A percentile compares a stretch with the other conserved stretches of the same genome.
phyloP scores from a whole-genome alignment of 2,113 vertebrate genomes.

The Prionailurus bengalensis region DNA sequence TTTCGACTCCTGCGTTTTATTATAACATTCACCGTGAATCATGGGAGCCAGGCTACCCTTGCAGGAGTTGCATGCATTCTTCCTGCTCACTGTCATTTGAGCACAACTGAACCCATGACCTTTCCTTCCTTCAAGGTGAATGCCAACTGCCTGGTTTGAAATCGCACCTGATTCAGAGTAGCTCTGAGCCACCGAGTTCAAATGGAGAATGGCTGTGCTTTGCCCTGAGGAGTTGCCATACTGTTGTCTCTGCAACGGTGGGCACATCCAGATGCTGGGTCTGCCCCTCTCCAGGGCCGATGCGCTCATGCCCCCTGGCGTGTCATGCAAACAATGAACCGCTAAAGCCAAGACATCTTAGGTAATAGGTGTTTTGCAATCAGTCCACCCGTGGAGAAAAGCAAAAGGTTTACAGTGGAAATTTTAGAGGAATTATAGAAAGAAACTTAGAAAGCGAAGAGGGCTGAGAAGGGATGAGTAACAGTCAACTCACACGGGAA shows the following conservation, averaged over 20 bases:
- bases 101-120: neutral
- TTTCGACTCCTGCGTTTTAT: neutral
- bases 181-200: neutral
- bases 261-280: neutral
- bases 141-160: neutral
- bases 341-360: neutral
- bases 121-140: neutral
- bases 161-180: neutral
- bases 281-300: neutral
- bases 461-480: neutral
- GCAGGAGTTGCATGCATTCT: neutral
- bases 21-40: fast-evolving
- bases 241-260: neutral
- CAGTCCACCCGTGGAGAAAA: neutral
- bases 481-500: neutral
- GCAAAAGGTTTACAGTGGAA: neutral
- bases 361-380: neutral
- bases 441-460: neutral
- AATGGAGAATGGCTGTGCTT: neutral
- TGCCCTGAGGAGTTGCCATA: neutral
- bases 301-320: neutral
- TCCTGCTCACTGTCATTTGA: neutral
- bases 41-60: neutral
- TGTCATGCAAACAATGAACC: neutral
- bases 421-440: neutral